Conservation (phyloP, 2,113 vertebrate species). For the Uria lomvia region DNA sequence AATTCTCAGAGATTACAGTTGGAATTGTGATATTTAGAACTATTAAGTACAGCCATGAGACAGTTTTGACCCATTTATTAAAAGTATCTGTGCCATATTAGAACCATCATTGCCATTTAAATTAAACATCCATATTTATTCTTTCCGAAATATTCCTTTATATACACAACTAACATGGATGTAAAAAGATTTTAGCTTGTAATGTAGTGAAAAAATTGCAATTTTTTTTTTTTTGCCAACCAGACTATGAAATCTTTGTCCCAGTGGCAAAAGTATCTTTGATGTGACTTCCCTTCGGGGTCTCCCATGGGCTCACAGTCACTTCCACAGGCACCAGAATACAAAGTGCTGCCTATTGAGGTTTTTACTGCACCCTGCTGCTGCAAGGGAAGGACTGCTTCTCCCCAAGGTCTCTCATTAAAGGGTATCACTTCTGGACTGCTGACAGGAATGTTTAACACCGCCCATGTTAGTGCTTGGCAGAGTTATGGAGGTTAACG, state of each 20-base stretch:
- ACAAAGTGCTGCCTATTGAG: background rate
- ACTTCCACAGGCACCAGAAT: background rate
- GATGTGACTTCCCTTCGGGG: rapidly evolving
- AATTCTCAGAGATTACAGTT: background rate
- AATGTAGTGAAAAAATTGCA: background rate
- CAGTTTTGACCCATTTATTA: background rate
- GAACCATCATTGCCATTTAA: background rate
- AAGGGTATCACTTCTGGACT: background rate
- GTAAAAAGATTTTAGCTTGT: background rate
- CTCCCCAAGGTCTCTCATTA: background rate
- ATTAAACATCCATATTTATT: background rate
- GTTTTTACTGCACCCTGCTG: background rate
- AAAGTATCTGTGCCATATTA: background rate
- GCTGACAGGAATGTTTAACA: background rate
- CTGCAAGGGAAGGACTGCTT: background rate
- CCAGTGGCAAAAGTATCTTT: background rate
- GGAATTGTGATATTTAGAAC: background rate
- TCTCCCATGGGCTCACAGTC: background rate
- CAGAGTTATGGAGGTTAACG: background rate
- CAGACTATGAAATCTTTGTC: background rate
- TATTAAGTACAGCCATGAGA: background rate
- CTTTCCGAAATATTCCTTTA: background rate
- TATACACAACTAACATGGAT: background rate
- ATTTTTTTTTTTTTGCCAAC: background rate
- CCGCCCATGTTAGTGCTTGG: rapidly evolving